Evolutionary conservation across 2,888 invertebrate species (phyloP).

Genomic region (Frankliniella intonsa): DNA sequence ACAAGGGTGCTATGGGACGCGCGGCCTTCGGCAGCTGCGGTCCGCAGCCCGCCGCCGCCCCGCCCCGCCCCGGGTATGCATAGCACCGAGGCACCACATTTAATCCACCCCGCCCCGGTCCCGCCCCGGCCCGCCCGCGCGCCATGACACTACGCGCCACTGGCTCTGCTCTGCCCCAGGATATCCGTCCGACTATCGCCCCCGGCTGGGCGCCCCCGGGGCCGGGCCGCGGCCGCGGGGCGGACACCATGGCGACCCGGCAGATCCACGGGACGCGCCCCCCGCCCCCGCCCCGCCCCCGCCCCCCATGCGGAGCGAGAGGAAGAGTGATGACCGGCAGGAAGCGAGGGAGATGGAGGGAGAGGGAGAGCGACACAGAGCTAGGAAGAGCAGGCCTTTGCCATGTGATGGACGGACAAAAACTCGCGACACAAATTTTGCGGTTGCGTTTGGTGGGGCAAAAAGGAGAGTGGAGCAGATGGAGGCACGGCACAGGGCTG

Average conservation of each 20-base stretch:
- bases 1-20: too few relatives aligned
- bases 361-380: too few relatives aligned
- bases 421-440: not conserved
- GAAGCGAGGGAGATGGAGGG: too few relatives aligned
- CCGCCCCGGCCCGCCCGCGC: not conserved
- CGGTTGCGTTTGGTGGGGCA: not conserved
- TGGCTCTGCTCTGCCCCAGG: not conserved
- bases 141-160: not conserved
- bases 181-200: too few relatives aligned
- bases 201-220: too few relatives aligned
- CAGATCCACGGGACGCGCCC: not conserved
- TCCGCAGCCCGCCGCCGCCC: not conserved
- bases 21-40: not conserved
- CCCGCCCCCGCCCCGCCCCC: not conserved
- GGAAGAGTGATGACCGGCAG: too few relatives aligned
- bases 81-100: not conserved
- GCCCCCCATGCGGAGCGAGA: too few relatives aligned
- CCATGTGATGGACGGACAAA: conserved; percentile 13
- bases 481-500: not conserved
- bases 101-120: not conserved
- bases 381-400: not conserved
- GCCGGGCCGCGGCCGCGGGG: not conserved
- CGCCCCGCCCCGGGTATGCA: not conserved
- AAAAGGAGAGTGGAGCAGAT: not conserved
- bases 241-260: not conserved